A percentile compares a stretch with the other conserved stretches of the same genome.
Evolutionary conservation across 2,797 vertebrate genomes (phyloP).

Genomic region (Cynopterus sphinx): DNA sequence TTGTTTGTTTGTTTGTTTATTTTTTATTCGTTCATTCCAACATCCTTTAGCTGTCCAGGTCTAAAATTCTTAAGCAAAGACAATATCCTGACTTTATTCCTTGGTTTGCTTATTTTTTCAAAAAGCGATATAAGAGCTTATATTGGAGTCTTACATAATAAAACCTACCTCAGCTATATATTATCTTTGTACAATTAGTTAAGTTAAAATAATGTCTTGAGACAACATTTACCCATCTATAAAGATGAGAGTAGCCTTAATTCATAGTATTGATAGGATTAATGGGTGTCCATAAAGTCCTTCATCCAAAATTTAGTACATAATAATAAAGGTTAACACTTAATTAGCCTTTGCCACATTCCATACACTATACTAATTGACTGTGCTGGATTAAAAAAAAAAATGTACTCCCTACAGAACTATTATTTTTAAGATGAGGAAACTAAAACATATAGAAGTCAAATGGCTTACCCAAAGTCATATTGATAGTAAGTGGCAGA

Average conservation of each 20-base stretch:
- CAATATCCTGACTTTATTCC: not conserved
- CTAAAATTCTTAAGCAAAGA: not conserved
- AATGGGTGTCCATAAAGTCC: not conserved
- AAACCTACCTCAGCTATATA: not conserved
- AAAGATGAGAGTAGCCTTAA: not conserved
- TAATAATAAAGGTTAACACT: not conserved
- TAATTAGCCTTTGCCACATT: not conserved
- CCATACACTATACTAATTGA: not conserved
- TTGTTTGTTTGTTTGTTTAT: not conserved
- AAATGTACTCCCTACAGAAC: not conserved
- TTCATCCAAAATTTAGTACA: not conserved
- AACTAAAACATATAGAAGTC: not conserved
- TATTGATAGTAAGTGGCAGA: not conserved
- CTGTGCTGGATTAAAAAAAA: not conserved
- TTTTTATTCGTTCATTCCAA: not conserved
- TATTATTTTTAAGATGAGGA: not conserved
- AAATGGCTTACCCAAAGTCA: not conserved
- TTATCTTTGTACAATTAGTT: not conserved
- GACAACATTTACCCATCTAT: not conserved
- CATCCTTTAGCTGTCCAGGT: not conserved
- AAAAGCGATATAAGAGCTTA: not conserved
- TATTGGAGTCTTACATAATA: not conserved
- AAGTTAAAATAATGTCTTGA: not conserved
- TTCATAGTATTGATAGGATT: not conserved
- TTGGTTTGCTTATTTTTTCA: slow-evolving; percentile 7